phyloP scores from a whole-genome alignment of 2,113 vertebrate species.

The Piliocolobus tephrosceles region DNA sequence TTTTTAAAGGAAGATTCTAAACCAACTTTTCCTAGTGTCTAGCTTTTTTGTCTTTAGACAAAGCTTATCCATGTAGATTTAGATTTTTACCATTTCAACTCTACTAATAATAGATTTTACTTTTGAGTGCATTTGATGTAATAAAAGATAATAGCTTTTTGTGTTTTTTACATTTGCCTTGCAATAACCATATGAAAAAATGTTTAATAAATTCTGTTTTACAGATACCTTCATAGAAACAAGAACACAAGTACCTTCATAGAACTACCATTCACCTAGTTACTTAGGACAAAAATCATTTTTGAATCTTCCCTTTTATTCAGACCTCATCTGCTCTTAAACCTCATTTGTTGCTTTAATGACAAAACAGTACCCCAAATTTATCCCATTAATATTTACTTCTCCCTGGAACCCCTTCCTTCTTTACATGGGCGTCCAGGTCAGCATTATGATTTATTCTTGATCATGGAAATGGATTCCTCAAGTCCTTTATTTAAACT shows the following conservation, averaged over 20 bases:
- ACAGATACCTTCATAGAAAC: too few species aligned
- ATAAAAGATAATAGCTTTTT: not conserved
- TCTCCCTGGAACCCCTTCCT: not conserved
- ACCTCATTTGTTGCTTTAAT: not conserved
- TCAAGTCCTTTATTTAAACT: not conserved
- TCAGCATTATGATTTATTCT: not conserved
- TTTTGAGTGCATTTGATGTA: not conserved
- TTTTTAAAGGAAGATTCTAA: not conserved
- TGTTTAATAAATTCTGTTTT: not conserved
- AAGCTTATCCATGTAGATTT: not conserved
- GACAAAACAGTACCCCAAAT: not conserved
- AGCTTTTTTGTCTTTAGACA: not conserved
- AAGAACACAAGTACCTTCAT: too few species aligned
- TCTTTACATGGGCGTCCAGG: rapidly evolving
- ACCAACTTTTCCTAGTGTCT: not conserved
- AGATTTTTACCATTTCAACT: not conserved
- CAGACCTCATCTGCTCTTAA: not conserved
- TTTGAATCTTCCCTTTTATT: not conserved
- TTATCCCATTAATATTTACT: not conserved
- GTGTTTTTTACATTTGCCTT: not conserved
- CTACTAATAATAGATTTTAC: not conserved
- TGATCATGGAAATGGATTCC: not conserved
- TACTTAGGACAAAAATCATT: not conserved
- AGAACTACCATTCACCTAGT: not conserved
- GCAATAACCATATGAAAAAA: not conserved